Conservation (phyloP, 2,797 vertebrate species). For the Intellagama lesueurii region DNA sequence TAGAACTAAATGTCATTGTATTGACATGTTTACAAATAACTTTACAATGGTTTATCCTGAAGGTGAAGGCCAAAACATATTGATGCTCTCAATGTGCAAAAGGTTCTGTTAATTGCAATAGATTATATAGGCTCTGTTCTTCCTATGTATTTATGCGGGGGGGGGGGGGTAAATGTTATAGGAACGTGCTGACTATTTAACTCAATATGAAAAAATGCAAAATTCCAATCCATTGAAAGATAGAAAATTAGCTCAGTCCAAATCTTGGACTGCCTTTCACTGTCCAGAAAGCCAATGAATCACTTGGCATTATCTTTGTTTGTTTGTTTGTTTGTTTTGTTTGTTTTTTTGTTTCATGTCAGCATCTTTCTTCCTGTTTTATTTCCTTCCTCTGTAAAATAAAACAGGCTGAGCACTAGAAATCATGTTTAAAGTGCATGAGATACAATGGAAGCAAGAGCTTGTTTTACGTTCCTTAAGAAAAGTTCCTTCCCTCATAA, state of each 20-base stretch:
- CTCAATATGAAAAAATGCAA: background rate
- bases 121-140: background rate
- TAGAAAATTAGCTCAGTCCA: background rate
- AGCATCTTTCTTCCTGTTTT: background rate
- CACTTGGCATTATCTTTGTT: background rate
- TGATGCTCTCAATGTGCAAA: background rate
- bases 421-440: background rate
- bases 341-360: background rate
- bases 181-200: background rate
- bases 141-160: background rate
- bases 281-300: conserved; percentile 2
- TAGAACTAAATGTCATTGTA: conserved; percentile 53
- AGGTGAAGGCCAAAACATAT: conserved; percentile 40
- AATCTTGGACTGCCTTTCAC: background rate
- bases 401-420: background rate
- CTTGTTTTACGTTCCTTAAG: background rate
- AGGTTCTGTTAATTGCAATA: conserved; percentile 12
- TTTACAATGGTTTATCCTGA: conserved; percentile 39
- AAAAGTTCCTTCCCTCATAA: background rate
- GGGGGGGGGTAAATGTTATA: background rate
- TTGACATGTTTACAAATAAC: conserved; percentile 56
- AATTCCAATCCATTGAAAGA: background rate
- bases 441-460: background rate
- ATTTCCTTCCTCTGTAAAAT: background rate
- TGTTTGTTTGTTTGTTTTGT: too few species aligned